Base-by-base conservation (phyloP, 2,888 invertebrate species). In the Cephus rjabovi region DNA sequence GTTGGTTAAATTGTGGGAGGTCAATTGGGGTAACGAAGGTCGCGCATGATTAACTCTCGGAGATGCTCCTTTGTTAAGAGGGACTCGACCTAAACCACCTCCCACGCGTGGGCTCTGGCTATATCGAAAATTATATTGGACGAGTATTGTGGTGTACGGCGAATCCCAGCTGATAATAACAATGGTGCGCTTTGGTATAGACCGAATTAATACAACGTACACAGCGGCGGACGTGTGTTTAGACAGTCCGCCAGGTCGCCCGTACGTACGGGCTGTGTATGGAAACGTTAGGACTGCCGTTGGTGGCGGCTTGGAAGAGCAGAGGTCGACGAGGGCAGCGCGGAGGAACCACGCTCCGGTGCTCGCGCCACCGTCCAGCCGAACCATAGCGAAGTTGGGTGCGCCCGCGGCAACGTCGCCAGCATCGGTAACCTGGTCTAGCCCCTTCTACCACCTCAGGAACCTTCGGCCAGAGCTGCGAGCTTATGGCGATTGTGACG, bases 271-370 rank as follows among this genome's bases (percentile, higher is more conserved):
- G 56, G 2, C 56, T 56, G 23, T 23, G 56, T 23, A 2, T 56
- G 56, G 9, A 56, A 56, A 56, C 56, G 23, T 9, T 23, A 23
- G 56, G 56, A 69, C 33, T 37, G 71, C 68, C 75, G 75, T 56
- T 78, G 75, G n/a, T 23, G 73, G 74, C 11, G 69, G 74, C 69
- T 23, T 35, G 33, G 75, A 40, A 11, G 31, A 69, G 76, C 85
- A 87, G 88, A 87, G 88, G 88, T 89, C 81, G 80, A 79, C 81
- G 87, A 88, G 89, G 86, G 85, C 86, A 87, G 86, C 89, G 86
- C 88, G 87, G 88, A 89, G 91, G 91, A 91, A 91, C 89, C 86
- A 91, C 91, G 91, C 90, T 91, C 88, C 86, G 91, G 82, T 91
- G 91, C 87, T 83, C 88, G 82, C 87, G 88, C 83, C 84, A 82